Evolutionary conservation across 2,888 invertebrate genomes (phyloP).

Genomic region (Urechis unicinctus): DNA sequence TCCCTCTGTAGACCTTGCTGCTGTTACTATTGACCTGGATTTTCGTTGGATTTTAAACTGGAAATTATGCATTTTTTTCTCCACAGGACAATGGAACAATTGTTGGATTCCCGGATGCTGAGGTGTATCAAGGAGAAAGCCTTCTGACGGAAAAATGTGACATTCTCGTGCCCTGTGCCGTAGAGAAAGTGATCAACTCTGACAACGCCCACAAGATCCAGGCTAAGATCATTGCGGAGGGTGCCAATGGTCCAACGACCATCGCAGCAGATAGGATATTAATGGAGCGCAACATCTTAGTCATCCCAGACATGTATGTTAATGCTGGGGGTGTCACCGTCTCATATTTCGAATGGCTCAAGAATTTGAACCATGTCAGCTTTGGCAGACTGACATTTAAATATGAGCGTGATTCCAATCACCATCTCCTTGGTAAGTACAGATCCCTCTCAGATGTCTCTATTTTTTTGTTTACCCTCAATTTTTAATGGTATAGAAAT

Average conservation of each 20-base stretch:
- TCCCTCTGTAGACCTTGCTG: too few species aligned
- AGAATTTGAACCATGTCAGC: conserved; percentile 97
- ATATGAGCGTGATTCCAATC: conserved; percentile 87
- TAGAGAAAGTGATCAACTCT: conserved; percentile 83
- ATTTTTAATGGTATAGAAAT: too few species aligned
- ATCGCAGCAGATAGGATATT: conserved; percentile 90
- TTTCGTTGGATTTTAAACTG: too few species aligned
- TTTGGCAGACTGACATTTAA: conserved; percentile 89
- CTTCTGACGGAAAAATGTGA: conserved; percentile 88
- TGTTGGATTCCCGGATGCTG: conserved; percentile 87
- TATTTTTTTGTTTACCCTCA: too few species aligned
- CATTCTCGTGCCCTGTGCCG: conserved; percentile 92
- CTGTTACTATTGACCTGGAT: too few species aligned
- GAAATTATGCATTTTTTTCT: not conserved
- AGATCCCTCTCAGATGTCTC: too few species aligned
- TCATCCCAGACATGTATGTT: conserved; percentile 66
- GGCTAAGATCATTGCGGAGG: conserved; percentile 90
- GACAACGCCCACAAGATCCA: conserved; percentile 84
- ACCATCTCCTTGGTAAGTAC: conserved; percentile 71
- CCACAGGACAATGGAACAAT: conserved; percentile 70
- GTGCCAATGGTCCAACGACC: conserved; percentile 94
- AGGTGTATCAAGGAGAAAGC: conserved; percentile 68
- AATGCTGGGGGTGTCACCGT: conserved; percentile 90
- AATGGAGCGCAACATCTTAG: conserved; percentile 75
- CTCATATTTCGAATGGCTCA: conserved; percentile 97